Conservation (phyloP, 2,888 invertebrate genomes). For the Phyllotreta striolata region DNA sequence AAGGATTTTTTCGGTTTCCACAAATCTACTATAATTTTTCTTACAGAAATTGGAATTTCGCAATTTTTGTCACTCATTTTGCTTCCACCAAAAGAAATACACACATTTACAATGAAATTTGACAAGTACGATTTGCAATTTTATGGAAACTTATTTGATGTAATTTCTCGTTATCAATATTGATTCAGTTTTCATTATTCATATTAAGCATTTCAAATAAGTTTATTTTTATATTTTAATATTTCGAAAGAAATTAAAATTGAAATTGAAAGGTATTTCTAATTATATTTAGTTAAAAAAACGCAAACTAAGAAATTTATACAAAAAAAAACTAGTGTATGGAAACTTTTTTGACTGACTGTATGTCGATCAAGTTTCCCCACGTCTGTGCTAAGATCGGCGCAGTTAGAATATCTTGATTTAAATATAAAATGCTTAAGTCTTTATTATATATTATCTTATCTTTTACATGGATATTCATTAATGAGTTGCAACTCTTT, state of each 20-base stretch:
- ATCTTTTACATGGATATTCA: too few species aligned
- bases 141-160: constrained; percentile 1
- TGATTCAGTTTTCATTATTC: not conserved
- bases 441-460: too few species aligned
- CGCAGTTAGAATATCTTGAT: too few species aligned
- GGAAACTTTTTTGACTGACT: not conserved
- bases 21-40: too few species aligned
- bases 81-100: not conserved
- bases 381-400: too few species aligned
- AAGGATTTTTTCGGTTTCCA: not conserved
- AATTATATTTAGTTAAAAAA: not conserved
- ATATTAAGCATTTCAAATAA: constrained; percentile 1
- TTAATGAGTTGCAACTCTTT: too few species aligned
- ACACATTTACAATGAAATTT: not conserved
- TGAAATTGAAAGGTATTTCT: not conserved
- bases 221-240: constrained; percentile 3
- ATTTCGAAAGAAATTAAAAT: not conserved
- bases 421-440: too few species aligned
- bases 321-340: not conserved
- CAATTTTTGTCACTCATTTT: constrained; percentile 1
- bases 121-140: too few species aligned
- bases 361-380: too few species aligned
- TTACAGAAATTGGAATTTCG: not conserved
- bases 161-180: not conserved
- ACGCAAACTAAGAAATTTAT: constrained; percentile 1